These are phyloP conservation scores for Phyllotreta cruciferae DNA, from an alignment of 2,888 invertebrate genomes.

Conservation along the genomic window DNA sequence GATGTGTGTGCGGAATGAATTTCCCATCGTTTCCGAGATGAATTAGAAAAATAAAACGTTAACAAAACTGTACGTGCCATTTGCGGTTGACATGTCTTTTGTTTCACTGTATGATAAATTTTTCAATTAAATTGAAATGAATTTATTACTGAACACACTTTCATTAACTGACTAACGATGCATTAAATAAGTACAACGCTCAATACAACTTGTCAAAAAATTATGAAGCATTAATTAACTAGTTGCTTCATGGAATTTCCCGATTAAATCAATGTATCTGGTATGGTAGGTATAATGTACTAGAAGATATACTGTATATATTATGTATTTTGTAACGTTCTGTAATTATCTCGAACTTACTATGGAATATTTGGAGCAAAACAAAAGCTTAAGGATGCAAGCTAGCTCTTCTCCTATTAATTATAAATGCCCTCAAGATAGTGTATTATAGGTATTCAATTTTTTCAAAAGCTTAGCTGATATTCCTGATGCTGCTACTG, in stretches of 20 bases:
- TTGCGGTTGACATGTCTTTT: too few species aligned
- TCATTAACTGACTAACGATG: too few species aligned
- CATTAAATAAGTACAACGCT: too few species aligned
- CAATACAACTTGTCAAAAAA: too few species aligned
- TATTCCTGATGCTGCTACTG: too few species aligned
- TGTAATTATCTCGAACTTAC: slow-evolving; percentile 8
- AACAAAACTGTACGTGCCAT: too few species aligned
- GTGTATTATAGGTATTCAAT: neutral
- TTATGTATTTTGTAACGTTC: slow-evolving; percentile 18
- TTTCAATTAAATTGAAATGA: too few species aligned
- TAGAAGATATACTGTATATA: neutral
- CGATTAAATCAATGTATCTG: slow-evolving; percentile 10
- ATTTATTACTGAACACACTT: too few species aligned
- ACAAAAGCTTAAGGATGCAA: slow-evolving; percentile 16
- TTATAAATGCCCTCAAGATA: slow-evolving; percentile 11
- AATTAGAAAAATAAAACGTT: slow-evolving; percentile 19
- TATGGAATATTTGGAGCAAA: neutral
- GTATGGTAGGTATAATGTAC: slow-evolving; percentile 2
- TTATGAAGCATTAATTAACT: too few species aligned
- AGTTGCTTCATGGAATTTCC: neutral
- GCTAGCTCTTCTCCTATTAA: slow-evolving; percentile 7
- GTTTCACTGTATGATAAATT: too few species aligned
- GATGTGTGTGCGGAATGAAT: slow-evolving; percentile 15
- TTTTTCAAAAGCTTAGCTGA: too few species aligned
- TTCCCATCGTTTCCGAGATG: slow-evolving; percentile 11